Evolutionary conservation across 2,113 vertebrate genomes (phyloP).

Genomic region (Cervus canadensis): DNA sequence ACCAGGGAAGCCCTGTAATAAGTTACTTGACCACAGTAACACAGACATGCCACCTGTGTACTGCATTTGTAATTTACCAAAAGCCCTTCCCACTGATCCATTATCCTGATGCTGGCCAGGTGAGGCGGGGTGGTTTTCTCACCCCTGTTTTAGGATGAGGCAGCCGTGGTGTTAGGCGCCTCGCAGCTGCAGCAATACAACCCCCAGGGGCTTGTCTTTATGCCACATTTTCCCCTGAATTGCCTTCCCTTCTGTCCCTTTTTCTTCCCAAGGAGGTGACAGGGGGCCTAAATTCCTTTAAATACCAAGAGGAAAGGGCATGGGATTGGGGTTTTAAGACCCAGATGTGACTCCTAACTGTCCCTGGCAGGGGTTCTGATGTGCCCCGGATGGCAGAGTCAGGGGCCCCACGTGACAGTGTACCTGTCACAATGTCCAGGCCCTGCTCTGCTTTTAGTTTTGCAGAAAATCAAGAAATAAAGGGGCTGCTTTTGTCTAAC

Average conservation of each 20-base stretch:
- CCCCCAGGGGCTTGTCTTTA: neutral
- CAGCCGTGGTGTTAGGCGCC: accelerated
- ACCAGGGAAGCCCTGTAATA: neutral
- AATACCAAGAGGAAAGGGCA: neutral
- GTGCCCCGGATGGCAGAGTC: neutral
- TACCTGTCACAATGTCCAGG: accelerated
- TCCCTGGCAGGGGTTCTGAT: accelerated
- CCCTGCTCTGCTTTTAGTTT: neutral
- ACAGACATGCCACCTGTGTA: too few species aligned
- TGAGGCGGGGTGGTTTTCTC: accelerated
- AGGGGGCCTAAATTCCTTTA: neutral
- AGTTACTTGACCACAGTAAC: neutral
- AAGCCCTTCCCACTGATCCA: neutral
- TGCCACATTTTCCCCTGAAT: accelerated
- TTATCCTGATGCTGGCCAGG: neutral
- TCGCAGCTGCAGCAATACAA: accelerated
- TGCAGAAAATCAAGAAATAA: neutral
- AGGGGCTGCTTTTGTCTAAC: neutral
- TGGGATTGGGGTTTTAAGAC: neutral
- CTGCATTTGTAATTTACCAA: neutral
- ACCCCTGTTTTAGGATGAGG: neutral
- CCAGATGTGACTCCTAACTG: neutral
- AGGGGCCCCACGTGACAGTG: accelerated
- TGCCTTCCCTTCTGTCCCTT: neutral
- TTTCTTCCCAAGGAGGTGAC: too few species aligned